Evolutionary conservation across 2,113 vertebrate species (phyloP).

Genomic region (Laterallus jamaicensis): DNA sequence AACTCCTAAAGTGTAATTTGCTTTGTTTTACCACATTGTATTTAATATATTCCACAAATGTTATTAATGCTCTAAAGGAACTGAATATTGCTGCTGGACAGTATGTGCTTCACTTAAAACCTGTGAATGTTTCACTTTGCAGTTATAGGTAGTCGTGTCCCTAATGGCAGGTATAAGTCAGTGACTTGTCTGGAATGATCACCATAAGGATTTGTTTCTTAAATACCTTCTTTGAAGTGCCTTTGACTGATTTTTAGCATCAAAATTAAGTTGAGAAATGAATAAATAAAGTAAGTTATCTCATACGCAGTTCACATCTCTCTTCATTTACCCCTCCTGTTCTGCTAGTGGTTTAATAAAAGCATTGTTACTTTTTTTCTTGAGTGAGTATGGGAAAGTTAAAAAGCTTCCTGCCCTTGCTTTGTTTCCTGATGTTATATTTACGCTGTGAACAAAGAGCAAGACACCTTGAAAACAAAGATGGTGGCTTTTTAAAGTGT

Average conservation of each 20-base stretch:
- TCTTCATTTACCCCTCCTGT: slow-evolving; percentile 5
- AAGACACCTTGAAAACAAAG: not conserved
- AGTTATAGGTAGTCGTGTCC: not conserved
- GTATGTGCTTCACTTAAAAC: slow-evolving; percentile 32
- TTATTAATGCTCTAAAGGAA: not conserved
- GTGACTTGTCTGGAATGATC: slow-evolving; percentile 40
- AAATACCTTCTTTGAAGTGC: slow-evolving; percentile 64
- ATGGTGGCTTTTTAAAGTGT: not conserved
- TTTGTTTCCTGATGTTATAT: not conserved
- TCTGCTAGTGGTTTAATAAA: not conserved
- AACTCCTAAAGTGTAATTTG: slow-evolving; percentile 10
- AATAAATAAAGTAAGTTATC: slow-evolving; percentile 68
- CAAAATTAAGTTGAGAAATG: slow-evolving; percentile 51
- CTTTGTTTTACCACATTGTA: slow-evolving; percentile 22
- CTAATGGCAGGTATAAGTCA: not conserved
- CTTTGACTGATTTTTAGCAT: slow-evolving; percentile 64
- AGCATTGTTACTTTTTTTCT: not conserved
- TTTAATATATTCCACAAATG: slow-evolving; percentile 28
- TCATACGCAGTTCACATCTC: not conserved
- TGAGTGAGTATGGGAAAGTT: not conserved
- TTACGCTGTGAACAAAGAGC: not conserved
- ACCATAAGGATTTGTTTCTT: slow-evolving; percentile 38
- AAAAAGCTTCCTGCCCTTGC: not conserved
- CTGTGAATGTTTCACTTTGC: slow-evolving; percentile 44
- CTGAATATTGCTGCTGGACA: slow-evolving; percentile 57